phyloP scores from a whole-genome alignment of 2,113 vertebrate species.

The Caracal caracal region DNA sequence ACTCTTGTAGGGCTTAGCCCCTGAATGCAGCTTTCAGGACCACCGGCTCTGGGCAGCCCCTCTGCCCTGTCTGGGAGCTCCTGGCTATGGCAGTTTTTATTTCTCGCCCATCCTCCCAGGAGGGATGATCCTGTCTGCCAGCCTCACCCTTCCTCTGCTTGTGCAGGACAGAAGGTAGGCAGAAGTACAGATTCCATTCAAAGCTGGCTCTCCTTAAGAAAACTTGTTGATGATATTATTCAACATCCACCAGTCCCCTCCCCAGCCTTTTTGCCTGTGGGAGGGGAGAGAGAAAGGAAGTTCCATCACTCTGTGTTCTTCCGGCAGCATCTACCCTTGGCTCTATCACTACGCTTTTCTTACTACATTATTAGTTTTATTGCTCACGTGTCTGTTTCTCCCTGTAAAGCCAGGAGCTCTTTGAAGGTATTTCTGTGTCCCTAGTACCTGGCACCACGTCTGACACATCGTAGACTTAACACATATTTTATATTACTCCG shows the following conservation, averaged over 20 bases:
- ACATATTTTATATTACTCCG: background rate
- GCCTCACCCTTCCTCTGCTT: background rate
- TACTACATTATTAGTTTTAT: background rate
- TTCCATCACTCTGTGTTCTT: background rate
- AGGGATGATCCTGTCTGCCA: background rate
- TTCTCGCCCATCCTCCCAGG: background rate
- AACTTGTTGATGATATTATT: background rate
- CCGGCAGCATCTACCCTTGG: background rate
- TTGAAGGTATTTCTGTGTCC: background rate
- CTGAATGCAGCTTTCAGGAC: background rate
- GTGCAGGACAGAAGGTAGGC: background rate
- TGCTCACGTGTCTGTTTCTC: background rate
- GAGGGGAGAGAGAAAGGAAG: background rate
- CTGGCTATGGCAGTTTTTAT: background rate
- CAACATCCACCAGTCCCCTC: background rate
- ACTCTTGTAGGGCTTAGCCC: background rate
- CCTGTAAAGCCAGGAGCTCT: background rate
- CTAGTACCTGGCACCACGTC: background rate
- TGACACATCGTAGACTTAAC: background rate
- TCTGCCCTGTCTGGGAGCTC: background rate
- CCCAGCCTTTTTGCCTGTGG: fast-evolving
- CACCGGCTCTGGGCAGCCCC: background rate
- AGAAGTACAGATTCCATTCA: background rate
- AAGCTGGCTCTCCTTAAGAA: background rate
- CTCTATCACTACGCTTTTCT: background rate